Percentiles rank a stretch among this genome's conserved stretches.
phyloP scores from a whole-genome alignment of 1,140 invertebrate genomes.

The Papilio polyxenes region DNA sequence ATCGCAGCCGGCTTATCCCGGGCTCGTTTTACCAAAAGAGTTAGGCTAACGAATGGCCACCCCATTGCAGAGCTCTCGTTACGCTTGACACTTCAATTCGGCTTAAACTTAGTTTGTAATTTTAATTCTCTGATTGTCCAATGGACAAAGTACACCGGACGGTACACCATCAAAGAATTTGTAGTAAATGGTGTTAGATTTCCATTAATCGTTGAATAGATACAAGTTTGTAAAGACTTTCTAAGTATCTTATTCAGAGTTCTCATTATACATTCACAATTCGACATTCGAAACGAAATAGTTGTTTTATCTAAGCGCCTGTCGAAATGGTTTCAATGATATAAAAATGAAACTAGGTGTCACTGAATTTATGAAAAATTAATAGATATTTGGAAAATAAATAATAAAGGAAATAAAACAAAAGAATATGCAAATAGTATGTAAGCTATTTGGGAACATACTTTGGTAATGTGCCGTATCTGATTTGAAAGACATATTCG shows the following conservation, averaged over 20 bases:
- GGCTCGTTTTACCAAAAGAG: constrained; percentile 80
- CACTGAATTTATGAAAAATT: neutral
- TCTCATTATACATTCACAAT: neutral
- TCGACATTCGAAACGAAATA: neutral
- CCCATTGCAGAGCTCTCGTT: constrained; percentile 65
- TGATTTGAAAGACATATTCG: no score
- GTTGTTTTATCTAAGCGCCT: no score
- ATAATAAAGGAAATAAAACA: neutral
- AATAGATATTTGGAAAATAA: no score
- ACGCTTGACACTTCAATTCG: constrained; percentile 76
- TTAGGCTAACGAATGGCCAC: constrained; percentile 78
- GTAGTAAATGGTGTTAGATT: neutral
- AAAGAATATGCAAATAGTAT: neutral
- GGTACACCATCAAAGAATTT: constrained; percentile 12
- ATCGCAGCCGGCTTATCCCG: constrained; percentile 73
- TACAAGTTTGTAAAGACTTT: neutral
- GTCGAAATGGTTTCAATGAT: no score
- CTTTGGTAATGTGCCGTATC: neutral
- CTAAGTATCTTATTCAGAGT: neutral
- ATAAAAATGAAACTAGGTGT: neutral
- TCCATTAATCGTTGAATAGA: neutral
- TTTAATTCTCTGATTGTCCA: constrained; percentile 58
- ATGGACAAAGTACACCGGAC: constrained; percentile 44
- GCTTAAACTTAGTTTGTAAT: constrained; percentile 73
- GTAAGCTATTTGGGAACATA: neutral